phyloP scores from a whole-genome alignment of 2,888 invertebrate species.

The Hypselothyrea guttata region DNA sequence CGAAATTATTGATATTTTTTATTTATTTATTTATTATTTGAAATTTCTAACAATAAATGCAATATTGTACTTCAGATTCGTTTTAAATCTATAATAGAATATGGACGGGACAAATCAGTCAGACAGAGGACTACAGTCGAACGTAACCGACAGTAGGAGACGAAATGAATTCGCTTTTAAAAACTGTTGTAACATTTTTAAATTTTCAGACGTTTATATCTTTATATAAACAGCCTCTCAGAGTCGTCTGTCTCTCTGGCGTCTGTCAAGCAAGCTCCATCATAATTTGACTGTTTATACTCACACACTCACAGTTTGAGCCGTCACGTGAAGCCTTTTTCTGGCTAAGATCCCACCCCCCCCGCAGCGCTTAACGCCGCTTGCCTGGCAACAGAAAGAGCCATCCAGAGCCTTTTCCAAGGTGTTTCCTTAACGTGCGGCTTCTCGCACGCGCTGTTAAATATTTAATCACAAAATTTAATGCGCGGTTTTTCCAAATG shows the following conservation, averaged over 20 bases:
- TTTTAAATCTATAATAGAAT: too few species aligned
- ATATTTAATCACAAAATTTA: conserved; percentile 72
- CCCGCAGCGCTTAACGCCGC: conserved; percentile 7
- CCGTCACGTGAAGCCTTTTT: conserved; percentile 37
- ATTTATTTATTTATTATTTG: too few species aligned
- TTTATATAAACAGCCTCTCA: too few species aligned
- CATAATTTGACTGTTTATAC: conserved; percentile 71
- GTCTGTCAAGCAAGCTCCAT: conserved; percentile 70
- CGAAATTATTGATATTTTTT: too few species aligned
- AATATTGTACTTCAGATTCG: too few species aligned
- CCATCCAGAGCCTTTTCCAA: conserved; percentile 28
- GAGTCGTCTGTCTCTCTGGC: conserved; percentile 33
- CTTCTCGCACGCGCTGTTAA: conserved; percentile 57
- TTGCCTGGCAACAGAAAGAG: conserved; percentile 34
- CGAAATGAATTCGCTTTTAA: too few species aligned
- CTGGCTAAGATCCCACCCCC: conserved; percentile 40
- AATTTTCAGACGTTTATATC: too few species aligned
- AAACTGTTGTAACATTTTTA: too few species aligned
- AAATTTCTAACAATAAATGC: too few species aligned
- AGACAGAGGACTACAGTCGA: too few species aligned
- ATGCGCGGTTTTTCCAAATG: conserved; percentile 47
- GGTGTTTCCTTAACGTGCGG: conserved; percentile 43
- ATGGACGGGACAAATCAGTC: too few species aligned
- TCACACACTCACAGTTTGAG: conserved; percentile 20
- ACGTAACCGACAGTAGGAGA: too few species aligned